These are phyloP conservation scores for Thera obeliscata DNA, from an alignment of 2,888 invertebrate genomes.

Conservation along the genomic window DNA sequence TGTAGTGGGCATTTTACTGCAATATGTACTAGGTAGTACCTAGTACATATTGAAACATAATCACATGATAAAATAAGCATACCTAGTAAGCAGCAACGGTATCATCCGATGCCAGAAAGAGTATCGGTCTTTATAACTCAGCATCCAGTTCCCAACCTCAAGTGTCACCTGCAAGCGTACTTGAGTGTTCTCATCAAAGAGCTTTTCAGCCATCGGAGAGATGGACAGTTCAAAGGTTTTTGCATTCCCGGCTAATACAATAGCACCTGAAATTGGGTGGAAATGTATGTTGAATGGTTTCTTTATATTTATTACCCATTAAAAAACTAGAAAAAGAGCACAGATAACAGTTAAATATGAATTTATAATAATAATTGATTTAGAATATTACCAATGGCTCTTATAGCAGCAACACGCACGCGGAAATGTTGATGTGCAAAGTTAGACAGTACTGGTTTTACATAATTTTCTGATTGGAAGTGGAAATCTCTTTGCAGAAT, in stretches of 20 bases:
- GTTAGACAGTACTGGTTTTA: constrained; percentile 89
- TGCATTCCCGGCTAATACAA: constrained; percentile 88
- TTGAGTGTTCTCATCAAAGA: constrained; percentile 92
- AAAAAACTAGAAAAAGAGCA: too few relatives aligned
- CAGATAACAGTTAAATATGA: too few relatives aligned
- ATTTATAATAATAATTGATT: neutral
- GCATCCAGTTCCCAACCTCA: constrained; percentile 91
- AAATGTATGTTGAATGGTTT: neutral
- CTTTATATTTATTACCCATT: neutral
- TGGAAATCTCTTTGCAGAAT: constrained; percentile 89
- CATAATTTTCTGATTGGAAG: constrained; percentile 88
- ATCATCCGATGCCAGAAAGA: constrained; percentile 94
- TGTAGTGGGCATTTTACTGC: too few relatives aligned
- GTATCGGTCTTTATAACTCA: constrained; percentile 92
- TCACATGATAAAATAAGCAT: constrained; percentile 34
- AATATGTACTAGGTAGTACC: too few relatives aligned
- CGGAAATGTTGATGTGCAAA: constrained; percentile 93
- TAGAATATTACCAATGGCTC: constrained; percentile 86
- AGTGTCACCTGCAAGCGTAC: constrained; percentile 91
- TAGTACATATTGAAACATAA: too few relatives aligned
- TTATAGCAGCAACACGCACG: constrained; percentile 89
- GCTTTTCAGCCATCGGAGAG: constrained; percentile 92
- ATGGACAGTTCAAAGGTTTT: constrained; percentile 89
- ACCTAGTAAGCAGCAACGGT: constrained; percentile 93
- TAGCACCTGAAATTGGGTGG: constrained; percentile 69